Percentiles rank a stretch among this genome's conserved stretches.
phyloP scores from a whole-genome alignment of 2,797 vertebrate species.

The Vireo griseus region DNA sequence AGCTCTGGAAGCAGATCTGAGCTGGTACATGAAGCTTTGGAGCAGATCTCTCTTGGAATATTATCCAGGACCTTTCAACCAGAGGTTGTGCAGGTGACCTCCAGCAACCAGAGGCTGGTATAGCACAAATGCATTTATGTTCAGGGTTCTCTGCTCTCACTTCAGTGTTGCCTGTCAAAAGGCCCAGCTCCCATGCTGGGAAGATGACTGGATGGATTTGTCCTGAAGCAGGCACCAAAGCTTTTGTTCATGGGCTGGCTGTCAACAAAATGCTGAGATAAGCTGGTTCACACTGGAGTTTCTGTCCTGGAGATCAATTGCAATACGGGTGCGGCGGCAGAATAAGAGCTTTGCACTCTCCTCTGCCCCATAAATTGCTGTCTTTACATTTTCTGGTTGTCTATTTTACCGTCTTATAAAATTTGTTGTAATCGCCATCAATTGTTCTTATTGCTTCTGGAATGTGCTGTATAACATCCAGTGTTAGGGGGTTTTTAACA shows the following conservation, averaged over 20 bases:
- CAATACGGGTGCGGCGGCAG: not conserved
- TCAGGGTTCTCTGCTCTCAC: not conserved
- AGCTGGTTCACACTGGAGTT: constrained; percentile 8
- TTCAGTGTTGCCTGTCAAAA: not conserved
- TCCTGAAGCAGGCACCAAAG: not conserved
- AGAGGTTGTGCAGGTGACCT: not conserved
- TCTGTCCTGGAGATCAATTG: constrained; percentile 49
- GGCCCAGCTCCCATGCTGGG: not conserved
- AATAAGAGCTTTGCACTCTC: not conserved
- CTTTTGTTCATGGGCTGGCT: not conserved
- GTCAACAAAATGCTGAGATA: constrained; percentile 43
- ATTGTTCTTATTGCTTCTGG: not conserved
- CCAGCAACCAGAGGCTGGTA: not conserved
- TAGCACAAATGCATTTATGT: not conserved
- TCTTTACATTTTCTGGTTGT: constrained; percentile 15
- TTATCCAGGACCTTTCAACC: not conserved
- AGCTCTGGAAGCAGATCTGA: not conserved
- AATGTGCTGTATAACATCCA: not conserved
- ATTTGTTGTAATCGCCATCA: not conserved
- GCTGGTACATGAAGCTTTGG: not conserved
- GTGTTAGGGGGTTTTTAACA: not conserved
- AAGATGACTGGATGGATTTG: constrained; percentile 2
- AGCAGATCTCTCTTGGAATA: not conserved
- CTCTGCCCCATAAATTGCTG: not conserved
- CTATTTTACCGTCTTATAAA: not conserved